Evolutionary conservation across 2,113 vertebrate genomes (phyloP).

Genomic region (Hassar affinis): DNA sequence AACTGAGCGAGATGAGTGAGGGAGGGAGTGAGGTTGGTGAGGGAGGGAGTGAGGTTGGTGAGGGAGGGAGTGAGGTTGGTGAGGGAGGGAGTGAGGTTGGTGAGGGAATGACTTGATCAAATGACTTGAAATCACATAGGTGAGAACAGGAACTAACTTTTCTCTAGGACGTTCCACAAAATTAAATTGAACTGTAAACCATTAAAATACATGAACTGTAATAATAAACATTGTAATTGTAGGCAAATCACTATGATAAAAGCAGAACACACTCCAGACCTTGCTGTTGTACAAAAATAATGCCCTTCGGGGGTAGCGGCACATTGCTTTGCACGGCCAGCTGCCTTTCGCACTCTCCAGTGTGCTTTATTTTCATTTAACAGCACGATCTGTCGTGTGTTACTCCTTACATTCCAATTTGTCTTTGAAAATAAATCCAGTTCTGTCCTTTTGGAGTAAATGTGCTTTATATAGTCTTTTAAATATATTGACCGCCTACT

Average conservation of each 20-base stretch:
- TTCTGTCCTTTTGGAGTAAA: not conserved
- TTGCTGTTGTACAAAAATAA: not conserved
- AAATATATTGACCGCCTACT: not conserved
- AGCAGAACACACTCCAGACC: not conserved
- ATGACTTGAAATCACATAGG: no score
- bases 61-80: no score
- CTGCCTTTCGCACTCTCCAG: not conserved
- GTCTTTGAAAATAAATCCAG: not conserved
- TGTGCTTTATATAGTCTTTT: not conserved
- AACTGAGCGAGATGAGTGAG: no score
- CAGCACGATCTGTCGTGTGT: not conserved
- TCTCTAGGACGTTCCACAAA: not conserved
- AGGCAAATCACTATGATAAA: not conserved
- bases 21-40: no score
- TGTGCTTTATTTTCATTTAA: not conserved
- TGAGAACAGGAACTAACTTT: no score
- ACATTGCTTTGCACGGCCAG: not conserved
- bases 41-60: no score
- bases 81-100: no score
- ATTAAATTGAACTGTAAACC: not conserved
- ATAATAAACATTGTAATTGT: not conserved
- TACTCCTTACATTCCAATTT: not conserved
- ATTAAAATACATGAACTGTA: not conserved
- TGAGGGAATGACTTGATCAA: not conserved
- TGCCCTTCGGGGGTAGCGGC: not conserved